Percentiles rank a stretch among this genome's conserved stretches.
phyloP scores from a whole-genome alignment of 2,888 invertebrate genomes.

The Cheiracanthium punctorium region DNA sequence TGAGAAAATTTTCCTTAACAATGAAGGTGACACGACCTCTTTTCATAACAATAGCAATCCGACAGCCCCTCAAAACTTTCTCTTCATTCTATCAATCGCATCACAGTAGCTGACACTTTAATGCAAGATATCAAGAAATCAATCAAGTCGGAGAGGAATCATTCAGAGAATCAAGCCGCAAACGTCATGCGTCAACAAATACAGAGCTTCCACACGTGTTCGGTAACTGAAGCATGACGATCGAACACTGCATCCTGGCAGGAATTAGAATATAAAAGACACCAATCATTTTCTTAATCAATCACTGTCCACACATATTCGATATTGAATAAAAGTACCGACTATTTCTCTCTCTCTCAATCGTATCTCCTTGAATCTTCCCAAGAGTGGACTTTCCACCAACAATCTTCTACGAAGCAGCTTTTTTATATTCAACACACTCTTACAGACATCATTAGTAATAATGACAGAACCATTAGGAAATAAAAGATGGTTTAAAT shows the following conservation, averaged over 20 bases:
- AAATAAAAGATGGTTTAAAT: slow-evolving; percentile 3
- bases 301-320: not conserved
- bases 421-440: not conserved
- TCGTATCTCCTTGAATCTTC: not conserved
- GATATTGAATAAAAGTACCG: not conserved
- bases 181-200: too few species aligned
- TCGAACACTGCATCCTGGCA: not conserved
- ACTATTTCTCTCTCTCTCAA: not conserved
- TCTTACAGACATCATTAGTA: not conserved
- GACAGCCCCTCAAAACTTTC: too few species aligned
- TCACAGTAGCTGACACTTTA: too few species aligned
- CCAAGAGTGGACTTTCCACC: not conserved
- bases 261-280: not conserved
- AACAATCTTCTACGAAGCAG: not conserved
- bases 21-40: too few species aligned
- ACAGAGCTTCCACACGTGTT: too few species aligned
- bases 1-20: too few species aligned
- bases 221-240: too few species aligned
- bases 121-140: too few species aligned
- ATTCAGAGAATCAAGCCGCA: too few species aligned
- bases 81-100: too few species aligned
- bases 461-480: slow-evolving; percentile 7
- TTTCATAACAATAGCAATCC: too few species aligned
- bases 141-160: too few species aligned
- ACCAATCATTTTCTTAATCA: not conserved